Percentiles rank a stretch among this genome's conserved stretches.
Conservation (phyloP, 1,140 invertebrate species). For the Drosophila pseudoobscura region DNA sequence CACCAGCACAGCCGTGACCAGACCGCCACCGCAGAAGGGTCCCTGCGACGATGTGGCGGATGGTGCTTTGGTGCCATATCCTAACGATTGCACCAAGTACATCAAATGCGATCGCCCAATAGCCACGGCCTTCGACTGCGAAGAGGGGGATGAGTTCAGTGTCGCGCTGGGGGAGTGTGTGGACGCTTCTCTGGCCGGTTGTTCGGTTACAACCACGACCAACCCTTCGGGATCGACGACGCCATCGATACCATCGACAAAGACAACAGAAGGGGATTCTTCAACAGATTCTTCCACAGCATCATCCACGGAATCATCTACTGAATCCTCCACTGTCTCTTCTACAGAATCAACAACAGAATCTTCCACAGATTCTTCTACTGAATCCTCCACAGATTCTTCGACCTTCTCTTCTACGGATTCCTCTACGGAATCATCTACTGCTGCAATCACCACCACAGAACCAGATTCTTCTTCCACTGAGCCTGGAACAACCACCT, state of each 20-base stretch:
- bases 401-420: not conserved
- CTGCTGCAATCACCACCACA: conserved; percentile 1
- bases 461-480: conserved; percentile 13
- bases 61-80: conserved; percentile 60
- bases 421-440: not conserved
- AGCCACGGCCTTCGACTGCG: conserved; percentile 53
- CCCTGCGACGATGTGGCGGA: conserved; percentile 52
- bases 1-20: conserved; percentile 33
- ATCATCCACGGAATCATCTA: conserved; percentile 1
- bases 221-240: conserved; percentile 20
- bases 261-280: conserved; percentile 7
- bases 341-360: not conserved
- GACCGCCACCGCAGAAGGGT: conserved; percentile 60
- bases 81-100: conserved; percentile 70
- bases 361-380: not conserved
- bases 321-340: not conserved
- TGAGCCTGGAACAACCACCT: conserved; percentile 17
- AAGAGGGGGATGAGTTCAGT: conserved; percentile 60
- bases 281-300: not conserved
- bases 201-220: conserved; percentile 33
- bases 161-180: conserved; percentile 36
- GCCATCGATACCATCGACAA: not conserved
- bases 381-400: not conserved
- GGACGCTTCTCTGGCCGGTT: conserved; percentile 58
- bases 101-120: conserved; percentile 65